A percentile compares a stretch with the other conserved stretches of the same genome.
These are phyloP conservation scores for zebrafish (Danio rerio) DNA, from an alignment of 2,113 vertebrate species.

Conservation along the genomic window GRCz12tu NC_133181.1:32677501-32678000, in stretches of 20 bases:
- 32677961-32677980: slow-evolving; percentile 51
- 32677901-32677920: slow-evolving; percentile 20
- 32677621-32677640: not conserved
- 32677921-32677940: slow-evolving; percentile 41
- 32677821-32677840: not conserved
- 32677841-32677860: not conserved
- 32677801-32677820: not conserved
- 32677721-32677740: slow-evolving; percentile 99
- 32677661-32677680: not conserved
- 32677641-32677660: not conserved
- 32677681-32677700: not conserved
- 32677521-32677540: no score
- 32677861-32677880: not conserved
- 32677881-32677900: not conserved
- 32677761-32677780: slow-evolving; percentile 98
- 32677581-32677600: no score
- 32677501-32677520: no score
- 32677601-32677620: no score
- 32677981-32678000: slow-evolving; percentile 32
- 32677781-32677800: slow-evolving; percentile 83
- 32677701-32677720: slow-evolving; percentile 81
- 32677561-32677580: no score
- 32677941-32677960: slow-evolving; percentile 38
- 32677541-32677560: no score
- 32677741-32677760: slow-evolving; percentile 97